Percentiles rank a stretch among this genome's conserved stretches.
Conservation (phyloP, 2,113 vertebrate species). For the Ptyas mucosa region DNA sequence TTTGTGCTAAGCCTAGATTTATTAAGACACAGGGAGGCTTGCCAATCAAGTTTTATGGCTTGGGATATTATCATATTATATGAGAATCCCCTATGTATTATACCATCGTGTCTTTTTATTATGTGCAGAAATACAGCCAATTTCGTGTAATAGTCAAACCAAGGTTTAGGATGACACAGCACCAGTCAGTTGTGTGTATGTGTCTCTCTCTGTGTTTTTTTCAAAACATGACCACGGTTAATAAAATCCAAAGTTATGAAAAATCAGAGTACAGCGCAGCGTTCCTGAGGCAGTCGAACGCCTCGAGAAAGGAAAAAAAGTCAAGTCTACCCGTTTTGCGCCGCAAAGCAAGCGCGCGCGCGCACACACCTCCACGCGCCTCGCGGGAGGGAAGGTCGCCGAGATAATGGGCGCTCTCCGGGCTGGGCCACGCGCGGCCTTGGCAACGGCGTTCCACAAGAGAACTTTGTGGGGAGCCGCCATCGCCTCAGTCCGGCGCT, state of each 20-base stretch:
- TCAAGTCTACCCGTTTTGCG: neutral
- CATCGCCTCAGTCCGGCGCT: neutral
- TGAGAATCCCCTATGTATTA: neutral
- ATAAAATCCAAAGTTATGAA: neutral
- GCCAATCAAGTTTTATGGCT: neutral
- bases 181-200: neutral
- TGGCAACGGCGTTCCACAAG: neutral
- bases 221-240: neutral
- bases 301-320: neutral
- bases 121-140: neutral
- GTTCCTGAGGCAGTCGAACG: neutral
- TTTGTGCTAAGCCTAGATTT: neutral
- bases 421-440: neutral
- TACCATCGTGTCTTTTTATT: neutral
- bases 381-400: rapidly evolving
- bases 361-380: neutral
- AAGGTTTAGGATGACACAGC: neutral
- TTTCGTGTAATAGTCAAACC: neutral
- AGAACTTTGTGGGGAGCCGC: neutral
- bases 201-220: too few relatives aligned
- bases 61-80: neutral
- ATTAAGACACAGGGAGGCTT: neutral
- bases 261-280: neutral
- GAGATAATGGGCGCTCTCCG: neutral
- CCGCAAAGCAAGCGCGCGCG: neutral